Evolutionary conservation across 2,888 invertebrate genomes (phyloP).

Genomic region (Apamea crenata): DNA sequence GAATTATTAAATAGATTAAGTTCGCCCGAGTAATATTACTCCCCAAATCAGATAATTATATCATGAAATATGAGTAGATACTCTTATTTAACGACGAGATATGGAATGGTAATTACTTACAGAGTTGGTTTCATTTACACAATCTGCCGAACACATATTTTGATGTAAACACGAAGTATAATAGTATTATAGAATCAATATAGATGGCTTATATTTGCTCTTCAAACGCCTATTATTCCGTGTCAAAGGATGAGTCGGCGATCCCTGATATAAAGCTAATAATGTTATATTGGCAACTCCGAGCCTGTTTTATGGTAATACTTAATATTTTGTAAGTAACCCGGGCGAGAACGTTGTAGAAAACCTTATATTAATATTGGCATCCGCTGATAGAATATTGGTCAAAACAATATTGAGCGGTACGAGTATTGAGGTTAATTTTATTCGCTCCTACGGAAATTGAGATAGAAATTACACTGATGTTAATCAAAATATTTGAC

Average conservation of each 20-base stretch:
- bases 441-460: constrained; percentile 42
- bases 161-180: constrained; percentile 52
- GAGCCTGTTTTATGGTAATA: constrained; percentile 69
- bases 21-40: constrained; percentile 25
- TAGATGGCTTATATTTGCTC: constrained; percentile 69
- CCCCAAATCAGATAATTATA: constrained; percentile 30
- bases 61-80: constrained; percentile 36
- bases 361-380: constrained; percentile 59
- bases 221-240: constrained; percentile 71
- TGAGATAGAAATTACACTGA: constrained; percentile 30
- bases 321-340: constrained; percentile 65
- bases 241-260: constrained; percentile 71
- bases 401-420: constrained; percentile 44
- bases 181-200: constrained; percentile 73
- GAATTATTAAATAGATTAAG: constrained; percentile 25
- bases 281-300: constrained; percentile 70
- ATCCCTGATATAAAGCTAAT: constrained; percentile 72
- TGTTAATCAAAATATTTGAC: constrained; percentile 33
- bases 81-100: constrained; percentile 7
- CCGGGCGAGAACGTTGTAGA: constrained; percentile 47
- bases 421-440: constrained; percentile 48
- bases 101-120: constrained; percentile 33
- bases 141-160: constrained; percentile 44
- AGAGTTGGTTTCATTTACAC: constrained; percentile 42
- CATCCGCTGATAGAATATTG: constrained; percentile 51